Evolutionary conservation across 2,888 invertebrate genomes (phyloP).

Genomic region (Morpho helenor): DNA sequence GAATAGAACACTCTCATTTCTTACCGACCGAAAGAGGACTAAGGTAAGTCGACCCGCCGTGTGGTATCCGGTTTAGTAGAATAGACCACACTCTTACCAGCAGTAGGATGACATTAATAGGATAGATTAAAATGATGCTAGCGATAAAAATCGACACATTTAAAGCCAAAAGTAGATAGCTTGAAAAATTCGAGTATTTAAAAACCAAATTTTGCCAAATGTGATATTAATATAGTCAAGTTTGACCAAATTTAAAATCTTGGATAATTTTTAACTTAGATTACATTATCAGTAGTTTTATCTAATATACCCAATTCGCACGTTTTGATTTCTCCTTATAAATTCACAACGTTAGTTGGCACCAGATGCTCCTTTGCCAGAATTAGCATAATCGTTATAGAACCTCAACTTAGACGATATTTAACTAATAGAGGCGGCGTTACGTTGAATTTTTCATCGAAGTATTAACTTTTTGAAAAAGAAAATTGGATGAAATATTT

Average conservation of each 20-base stretch:
- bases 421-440: slow-evolving; percentile 16
- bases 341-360: slow-evolving; percentile 30
- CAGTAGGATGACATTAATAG: too few species aligned
- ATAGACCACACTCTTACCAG: too few species aligned
- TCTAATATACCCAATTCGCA: slow-evolving; percentile 7
- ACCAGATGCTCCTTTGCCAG: slow-evolving; percentile 28
- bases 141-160: too few species aligned
- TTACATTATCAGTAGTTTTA: slow-evolving; percentile 3
- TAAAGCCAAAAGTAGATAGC: too few species aligned
- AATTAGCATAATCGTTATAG: slow-evolving; percentile 20
- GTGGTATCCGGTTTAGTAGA: too few species aligned
- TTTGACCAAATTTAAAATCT: background rate
- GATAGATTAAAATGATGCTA: too few species aligned
- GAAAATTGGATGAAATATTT: background rate
- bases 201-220: too few species aligned
- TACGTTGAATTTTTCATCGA: slow-evolving; percentile 17
- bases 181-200: too few species aligned
- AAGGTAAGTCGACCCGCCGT: too few species aligned
- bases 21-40: too few species aligned
- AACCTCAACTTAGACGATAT: slow-evolving; percentile 17
- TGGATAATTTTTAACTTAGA: slow-evolving; percentile 4
- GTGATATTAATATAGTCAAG: background rate
- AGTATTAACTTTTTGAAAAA: slow-evolving; percentile 4
- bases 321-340: slow-evolving; percentile 30
- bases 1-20: too few species aligned